phyloP scores from a whole-genome alignment of 1,140 invertebrate genomes.

The Drosophila saltans region DNA sequence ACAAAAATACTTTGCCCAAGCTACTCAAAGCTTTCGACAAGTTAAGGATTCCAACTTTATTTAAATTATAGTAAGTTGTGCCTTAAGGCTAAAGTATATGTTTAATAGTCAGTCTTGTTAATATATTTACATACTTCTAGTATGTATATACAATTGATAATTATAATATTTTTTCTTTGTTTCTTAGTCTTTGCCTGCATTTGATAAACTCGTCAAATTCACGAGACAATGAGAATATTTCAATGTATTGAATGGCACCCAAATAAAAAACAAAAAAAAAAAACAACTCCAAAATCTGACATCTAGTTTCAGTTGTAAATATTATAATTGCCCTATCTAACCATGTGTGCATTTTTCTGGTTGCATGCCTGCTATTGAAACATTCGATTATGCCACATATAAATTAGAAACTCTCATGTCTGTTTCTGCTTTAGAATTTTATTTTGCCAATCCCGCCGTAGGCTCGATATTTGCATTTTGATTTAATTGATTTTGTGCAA shows the following conservation, averaged over 20 bases:
- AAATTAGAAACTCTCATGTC: slow-evolving; percentile 7
- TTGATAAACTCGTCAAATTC: no score
- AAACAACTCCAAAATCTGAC: no score
- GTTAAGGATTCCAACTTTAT: background rate
- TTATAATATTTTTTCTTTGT: no score
- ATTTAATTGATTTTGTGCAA: slow-evolving; percentile 67
- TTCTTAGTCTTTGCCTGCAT: no score
- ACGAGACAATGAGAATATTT: no score
- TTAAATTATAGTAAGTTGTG: slow-evolving; percentile 29
- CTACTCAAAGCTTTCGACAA: background rate
- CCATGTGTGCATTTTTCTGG: background rate
- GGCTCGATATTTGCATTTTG: slow-evolving; percentile 40
- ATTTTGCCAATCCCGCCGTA: background rate
- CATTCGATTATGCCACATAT: slow-evolving; percentile 30
- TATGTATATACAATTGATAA: no score
- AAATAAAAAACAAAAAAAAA: no score
- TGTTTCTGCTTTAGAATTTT: slow-evolving; percentile 20
- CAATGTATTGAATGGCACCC: no score
- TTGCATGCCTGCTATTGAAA: slow-evolving; percentile 21
- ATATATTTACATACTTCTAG: no score
- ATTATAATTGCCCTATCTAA: slow-evolving; percentile 32
- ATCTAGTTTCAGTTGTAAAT: slow-evolving; percentile 17
- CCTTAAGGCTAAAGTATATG: slow-evolving; percentile 13
- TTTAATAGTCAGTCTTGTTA: no score
- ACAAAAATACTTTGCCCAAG: background rate